Percentiles rank a stretch among this genome's conserved stretches.
phyloP scores from a whole-genome alignment of 2,797 vertebrate genomes.

The Danionella dracula region DNA sequence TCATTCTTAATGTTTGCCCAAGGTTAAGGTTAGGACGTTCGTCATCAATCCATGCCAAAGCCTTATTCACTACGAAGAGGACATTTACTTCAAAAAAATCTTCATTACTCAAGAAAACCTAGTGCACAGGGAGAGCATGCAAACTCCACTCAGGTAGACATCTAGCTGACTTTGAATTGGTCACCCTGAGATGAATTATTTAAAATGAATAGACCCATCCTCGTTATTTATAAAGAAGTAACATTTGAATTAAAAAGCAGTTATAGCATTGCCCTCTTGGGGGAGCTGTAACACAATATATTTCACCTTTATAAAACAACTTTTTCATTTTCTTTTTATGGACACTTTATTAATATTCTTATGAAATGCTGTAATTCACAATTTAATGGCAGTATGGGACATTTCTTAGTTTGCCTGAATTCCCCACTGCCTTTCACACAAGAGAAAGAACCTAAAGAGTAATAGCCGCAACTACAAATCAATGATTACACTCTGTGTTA shows the following conservation, averaged over 20 bases:
- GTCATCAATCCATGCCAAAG: no score
- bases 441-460: slow-evolving; percentile 49
- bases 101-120: no score
- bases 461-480: slow-evolving; percentile 54
- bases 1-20: no score
- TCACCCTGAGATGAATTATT: no score
- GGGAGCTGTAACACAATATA: slow-evolving; percentile 61
- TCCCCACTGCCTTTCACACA: slow-evolving; percentile 40
- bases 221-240: no score
- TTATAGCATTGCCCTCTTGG: slow-evolving; percentile 50
- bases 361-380: slow-evolving; percentile 40
- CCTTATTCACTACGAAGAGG: no score
- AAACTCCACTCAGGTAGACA: no score
- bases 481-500: slow-evolving; percentile 50
- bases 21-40: no score
- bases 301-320: slow-evolving; percentile 47
- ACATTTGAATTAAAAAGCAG: background rate
- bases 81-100: no score
- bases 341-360: slow-evolving; percentile 54
- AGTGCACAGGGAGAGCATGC: no score
- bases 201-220: no score
- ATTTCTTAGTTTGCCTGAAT: slow-evolving; percentile 48
- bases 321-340: slow-evolving; percentile 48
- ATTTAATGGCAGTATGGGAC: slow-evolving; percentile 15
- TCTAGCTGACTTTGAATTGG: no score